Base-by-base conservation (phyloP, 37 sponge, comb jelly and placozoan species). In the Bolinopsis microptera region DNA sequence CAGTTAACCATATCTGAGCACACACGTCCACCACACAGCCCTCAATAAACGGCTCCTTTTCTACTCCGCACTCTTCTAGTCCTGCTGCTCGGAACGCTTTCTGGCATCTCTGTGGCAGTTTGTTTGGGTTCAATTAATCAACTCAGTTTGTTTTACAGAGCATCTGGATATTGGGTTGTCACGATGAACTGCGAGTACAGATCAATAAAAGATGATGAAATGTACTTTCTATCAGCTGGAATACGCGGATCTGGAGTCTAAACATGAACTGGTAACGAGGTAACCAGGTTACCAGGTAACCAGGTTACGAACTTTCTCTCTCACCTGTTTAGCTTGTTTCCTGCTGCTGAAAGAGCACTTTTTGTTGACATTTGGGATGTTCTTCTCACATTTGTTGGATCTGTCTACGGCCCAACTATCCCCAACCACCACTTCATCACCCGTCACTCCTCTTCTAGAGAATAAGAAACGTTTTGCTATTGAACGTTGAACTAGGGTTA, bases 371-470 rank as follows among this genome's bases (percentile, higher is more conserved):
- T 30, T 28, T 72, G 75, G 75, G 5, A 72, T 28, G 5, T 28
- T n/a, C 31, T 72, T 72, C 31, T 72, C 75, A 72, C 75, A 72
- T 28, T 21, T n/a, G 31, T 72, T 28, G 5, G 31, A 72, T n/a
- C 75, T n/a, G 31, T 72, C 75, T 72, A 72, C 75, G 2, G 75
- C 75, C 75, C 75, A 72, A n/a, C 75, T 72, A 21, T 72, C 75
- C 5, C 31, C 75, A 23, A 24, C 75, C 5, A 5, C 75, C 75
- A 72, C 75, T 72, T n/a, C 26, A 8, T n/a, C 75, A 8, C 31
- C 75, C 13, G 31, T 72, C 18, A 72, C 75, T 72, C 75, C 75
- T 72, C 31, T 30, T 72, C 75, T 72, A n/a, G 2, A n/a, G 61
- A 13, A n/a, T n/a, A n/a, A n/a, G n/a, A n/a, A n/a, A n/a, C n/a